phyloP scores from a whole-genome alignment of 1,140 invertebrate genomes.

The Cydia amplana region DNA sequence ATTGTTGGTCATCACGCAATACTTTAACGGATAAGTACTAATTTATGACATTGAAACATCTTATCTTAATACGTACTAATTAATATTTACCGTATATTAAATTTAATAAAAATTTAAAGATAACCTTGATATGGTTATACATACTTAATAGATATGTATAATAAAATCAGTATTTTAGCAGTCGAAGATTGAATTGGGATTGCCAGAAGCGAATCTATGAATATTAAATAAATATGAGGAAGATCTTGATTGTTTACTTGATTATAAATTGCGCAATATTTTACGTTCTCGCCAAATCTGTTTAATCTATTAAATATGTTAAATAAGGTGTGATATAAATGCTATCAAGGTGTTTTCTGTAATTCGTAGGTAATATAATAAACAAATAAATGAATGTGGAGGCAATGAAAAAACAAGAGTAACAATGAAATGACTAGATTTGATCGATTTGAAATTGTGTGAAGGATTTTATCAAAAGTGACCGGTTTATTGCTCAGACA shows the following conservation, averaged over 20 bases:
- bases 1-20: constrained; percentile 27
- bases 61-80: neutral
- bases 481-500: too few species aligned
- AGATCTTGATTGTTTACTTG: neutral
- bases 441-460: too few species aligned
- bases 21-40: neutral
- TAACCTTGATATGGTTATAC: neutral
- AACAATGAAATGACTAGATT: too few species aligned
- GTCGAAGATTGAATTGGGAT: neutral
- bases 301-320: constrained; percentile 1
- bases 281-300: neutral
- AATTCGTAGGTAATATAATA: neutral
- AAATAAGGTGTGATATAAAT: neutral
- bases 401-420: too few species aligned
- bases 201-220: constrained; percentile 14
- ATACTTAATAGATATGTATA: neutral
- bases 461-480: too few species aligned
- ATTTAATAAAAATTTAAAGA: neutral
- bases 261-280: neutral
- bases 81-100: neutral
- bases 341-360: neutral
- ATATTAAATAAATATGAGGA: constrained; percentile 7
- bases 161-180: neutral
- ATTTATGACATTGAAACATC: constrained; percentile 14
- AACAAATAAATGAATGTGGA: too few species aligned